These are phyloP conservation scores for Nesometra sesokonis DNA, from an alignment of 35 echinoderm and acorn worm genomes.

Conservation along the genomic window DNA sequence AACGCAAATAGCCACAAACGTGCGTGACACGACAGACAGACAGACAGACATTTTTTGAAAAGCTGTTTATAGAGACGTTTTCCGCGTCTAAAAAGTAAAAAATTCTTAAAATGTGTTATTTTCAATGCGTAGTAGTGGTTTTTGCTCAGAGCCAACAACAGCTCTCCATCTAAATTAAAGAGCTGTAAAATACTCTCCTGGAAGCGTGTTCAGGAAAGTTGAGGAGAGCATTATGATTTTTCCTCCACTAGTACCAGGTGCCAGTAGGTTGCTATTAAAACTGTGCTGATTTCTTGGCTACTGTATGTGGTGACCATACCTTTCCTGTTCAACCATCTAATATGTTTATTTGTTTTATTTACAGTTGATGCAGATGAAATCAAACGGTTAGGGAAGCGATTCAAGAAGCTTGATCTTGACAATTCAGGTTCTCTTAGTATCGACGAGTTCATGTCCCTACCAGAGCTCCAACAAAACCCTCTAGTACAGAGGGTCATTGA, in stretches of 20 bases:
- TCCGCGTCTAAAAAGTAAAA: no score
- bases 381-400: slow-evolving; percentile 84
- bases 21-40: no score
- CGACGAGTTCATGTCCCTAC: slow-evolving; percentile 99
- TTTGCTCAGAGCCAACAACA: no score
- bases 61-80: no score
- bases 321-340: background rate
- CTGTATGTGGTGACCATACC: background rate
- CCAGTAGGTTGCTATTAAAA: background rate
- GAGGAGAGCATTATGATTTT: no score
- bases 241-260: background rate
- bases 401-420: slow-evolving; percentile 94
- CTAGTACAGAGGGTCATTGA: slow-evolving; percentile 95
- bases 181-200: no score
- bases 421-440: slow-evolving; percentile 96
- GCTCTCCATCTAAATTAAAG: no score
- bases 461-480: slow-evolving; percentile 93
- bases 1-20: no score
- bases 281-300: background rate
- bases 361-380: slow-evolving; percentile 99
- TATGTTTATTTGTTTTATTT: background rate
- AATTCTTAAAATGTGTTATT: no score
- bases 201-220: no score
- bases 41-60: no score
- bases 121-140: no score